Percentiles rank a stretch among this genome's conserved stretches.
These are phyloP conservation scores for Aphelocoma californica DNA, from an alignment of 2,797 vertebrate species.

Conservation along the genomic window DNA sequence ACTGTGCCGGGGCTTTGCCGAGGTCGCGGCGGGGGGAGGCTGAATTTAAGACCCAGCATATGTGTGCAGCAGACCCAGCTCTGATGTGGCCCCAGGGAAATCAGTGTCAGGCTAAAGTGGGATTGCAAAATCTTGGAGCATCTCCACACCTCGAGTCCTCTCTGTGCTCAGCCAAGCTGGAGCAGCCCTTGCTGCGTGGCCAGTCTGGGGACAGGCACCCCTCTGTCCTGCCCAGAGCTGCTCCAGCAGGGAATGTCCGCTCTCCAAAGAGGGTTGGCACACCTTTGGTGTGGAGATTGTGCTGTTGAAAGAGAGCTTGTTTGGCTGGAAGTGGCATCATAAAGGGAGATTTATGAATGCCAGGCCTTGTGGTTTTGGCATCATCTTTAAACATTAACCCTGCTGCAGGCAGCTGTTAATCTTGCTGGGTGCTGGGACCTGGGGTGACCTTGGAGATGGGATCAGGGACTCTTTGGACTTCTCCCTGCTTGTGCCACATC, in stretches of 20 bases:
- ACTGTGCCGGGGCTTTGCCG: background rate
- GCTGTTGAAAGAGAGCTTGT: background rate
- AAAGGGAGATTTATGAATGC: background rate
- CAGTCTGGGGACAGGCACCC: background rate
- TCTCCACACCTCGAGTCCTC: background rate
- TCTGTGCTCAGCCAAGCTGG: background rate
- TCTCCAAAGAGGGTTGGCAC: background rate
- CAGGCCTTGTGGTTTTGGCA: background rate
- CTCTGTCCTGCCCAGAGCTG: background rate
- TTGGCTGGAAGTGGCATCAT: background rate
- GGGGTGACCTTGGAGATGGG: background rate
- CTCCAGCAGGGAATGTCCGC: background rate
- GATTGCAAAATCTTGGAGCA: background rate
- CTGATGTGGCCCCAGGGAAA: background rate
- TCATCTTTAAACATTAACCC: background rate
- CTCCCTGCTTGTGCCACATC: background rate
- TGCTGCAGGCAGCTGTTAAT: background rate
- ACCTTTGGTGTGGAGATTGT: background rate
- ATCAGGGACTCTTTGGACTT: background rate
- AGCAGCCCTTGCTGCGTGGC: background rate
- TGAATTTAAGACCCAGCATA: background rate
- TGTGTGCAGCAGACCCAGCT: background rate
- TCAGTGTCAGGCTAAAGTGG: background rate
- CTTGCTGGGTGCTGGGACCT: background rate
- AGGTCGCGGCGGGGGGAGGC: rapidly evolving